A percentile compares a stretch with the other conserved stretches of the same genome.
phyloP scores from a whole-genome alignment of 2,113 vertebrate genomes.

The Pongo pygmaeus region DNA sequence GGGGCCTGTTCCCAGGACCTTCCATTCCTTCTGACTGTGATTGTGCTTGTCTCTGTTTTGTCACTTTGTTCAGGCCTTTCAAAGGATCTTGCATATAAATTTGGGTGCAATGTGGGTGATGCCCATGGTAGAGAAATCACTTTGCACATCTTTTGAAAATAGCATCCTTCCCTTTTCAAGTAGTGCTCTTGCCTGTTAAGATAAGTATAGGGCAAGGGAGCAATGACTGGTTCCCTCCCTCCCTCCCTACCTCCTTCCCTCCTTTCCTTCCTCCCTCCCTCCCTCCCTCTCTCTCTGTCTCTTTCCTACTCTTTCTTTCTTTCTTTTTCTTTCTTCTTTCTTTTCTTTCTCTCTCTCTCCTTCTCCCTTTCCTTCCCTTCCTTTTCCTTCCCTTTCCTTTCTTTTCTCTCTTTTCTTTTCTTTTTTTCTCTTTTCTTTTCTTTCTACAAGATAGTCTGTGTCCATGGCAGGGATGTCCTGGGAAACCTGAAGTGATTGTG shows the following conservation, averaged over 20 bases:
- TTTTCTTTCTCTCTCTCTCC: no score
- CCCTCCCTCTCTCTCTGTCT: no score
- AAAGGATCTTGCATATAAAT: background rate
- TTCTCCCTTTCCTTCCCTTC: no score
- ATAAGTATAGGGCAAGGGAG: background rate
- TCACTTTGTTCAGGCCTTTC: background rate
- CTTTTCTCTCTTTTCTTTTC: no score
- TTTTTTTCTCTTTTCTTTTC: no score
- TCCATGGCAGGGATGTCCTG: background rate
- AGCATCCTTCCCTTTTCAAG: background rate
- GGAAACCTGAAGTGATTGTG: background rate
- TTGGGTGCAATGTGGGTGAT: background rate
- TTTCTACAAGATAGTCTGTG: background rate
- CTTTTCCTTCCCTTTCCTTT: no score
- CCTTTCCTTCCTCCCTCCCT: fast-evolving
- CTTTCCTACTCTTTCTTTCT: background rate
- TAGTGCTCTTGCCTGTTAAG: background rate
- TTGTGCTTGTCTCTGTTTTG: background rate
- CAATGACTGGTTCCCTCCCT: background rate
- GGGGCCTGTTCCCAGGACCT: background rate
- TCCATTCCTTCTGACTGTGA: background rate
- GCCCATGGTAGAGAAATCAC: background rate
- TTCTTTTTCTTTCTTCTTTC: no score
- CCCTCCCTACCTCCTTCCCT: background rate
- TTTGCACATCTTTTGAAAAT: background rate